Base-by-base conservation (phyloP, 2,888 invertebrate genomes). In the Nycteola revayana region DNA sequence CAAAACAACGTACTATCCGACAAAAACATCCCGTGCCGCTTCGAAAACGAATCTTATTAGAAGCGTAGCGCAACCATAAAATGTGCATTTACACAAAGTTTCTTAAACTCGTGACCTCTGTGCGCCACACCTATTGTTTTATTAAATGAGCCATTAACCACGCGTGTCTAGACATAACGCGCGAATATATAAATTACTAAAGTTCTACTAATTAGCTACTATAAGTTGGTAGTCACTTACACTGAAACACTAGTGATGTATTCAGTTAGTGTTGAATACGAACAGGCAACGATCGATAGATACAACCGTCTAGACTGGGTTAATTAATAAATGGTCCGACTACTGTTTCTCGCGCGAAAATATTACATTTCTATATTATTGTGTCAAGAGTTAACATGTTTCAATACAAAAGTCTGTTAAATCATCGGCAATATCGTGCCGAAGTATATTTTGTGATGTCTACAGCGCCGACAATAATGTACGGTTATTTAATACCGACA, bases 131-230 rank as follows among this genome's bases (percentile, higher is more conserved):
- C 64, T 71, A 70, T 75, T 76, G 66, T 76, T 75, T 66, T 67
- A 73, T 68, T 68, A 71, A 73, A 69, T 66, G 61, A 63, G 49
- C 61, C 67, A 74, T 76, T 75, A 67, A 61, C 66, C 66, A 70
- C 59, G 61, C 67, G 51, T 48, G 75, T 72, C 71, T 72, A 78
- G 78, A 76, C 75, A 72, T 75, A 68, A 79, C 65, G 67, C 64
- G 62, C 67, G 72, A 69, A 73, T 75, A 77, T 80, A 80, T 78
- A 80, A 78, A 80, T 81, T 79, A 79, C 64, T 66, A 67, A 71
- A 74, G 63, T 76, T 69, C 66, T 59, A 63, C 73, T 76, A 76
- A 80, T 81, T 76, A 77, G 62, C 55, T 53, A 66, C 60, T 67
- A 67, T 64, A 66, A 70, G 56, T 66, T 58, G 66, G 70, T 69